Percentiles rank a stretch among this genome's conserved stretches.
phyloP scores from a whole-genome alignment of 2,113 vertebrate genomes.

The Microtus montanus region DNA sequence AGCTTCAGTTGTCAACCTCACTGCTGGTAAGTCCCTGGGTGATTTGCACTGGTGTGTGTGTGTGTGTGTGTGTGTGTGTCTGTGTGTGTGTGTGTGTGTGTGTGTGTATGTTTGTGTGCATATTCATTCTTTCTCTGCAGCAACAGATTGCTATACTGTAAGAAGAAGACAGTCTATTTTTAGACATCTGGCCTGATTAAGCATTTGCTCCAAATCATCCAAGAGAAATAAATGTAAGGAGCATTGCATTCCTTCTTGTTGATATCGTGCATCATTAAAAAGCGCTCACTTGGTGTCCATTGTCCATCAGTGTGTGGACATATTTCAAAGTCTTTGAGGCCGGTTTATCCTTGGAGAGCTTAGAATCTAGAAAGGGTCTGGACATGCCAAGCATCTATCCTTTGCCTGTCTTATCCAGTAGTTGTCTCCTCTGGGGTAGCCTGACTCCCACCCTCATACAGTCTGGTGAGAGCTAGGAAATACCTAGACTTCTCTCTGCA shows the following conservation, averaged over 20 bases:
- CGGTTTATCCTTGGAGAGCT: background rate
- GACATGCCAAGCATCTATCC: rapidly evolving
- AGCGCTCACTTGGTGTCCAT: background rate
- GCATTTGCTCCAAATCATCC: constrained; percentile 44
- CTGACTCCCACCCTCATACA: background rate
- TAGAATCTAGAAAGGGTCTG: background rate
- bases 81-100: no score
- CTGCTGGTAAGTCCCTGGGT: constrained; percentile 91
- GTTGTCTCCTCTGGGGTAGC: background rate
- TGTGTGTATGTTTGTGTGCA: no score
- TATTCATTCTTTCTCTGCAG: constrained; percentile 56
- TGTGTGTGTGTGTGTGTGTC: background rate
- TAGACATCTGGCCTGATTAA: background rate
- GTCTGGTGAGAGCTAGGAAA: background rate
- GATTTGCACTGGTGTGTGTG: constrained; percentile 9
- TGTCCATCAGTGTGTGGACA: background rate
- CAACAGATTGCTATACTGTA: constrained; percentile 43
- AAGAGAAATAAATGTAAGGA: constrained; percentile 30
- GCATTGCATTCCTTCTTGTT: background rate
- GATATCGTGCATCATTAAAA: background rate
- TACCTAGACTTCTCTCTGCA: background rate
- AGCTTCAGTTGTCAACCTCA: constrained; percentile 99
- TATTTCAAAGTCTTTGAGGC: background rate
- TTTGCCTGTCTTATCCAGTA: background rate
- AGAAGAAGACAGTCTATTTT: constrained; percentile 51